phyloP scores from a whole-genome alignment of 1,140 invertebrate species.

The Caerostris darwini region DNA sequence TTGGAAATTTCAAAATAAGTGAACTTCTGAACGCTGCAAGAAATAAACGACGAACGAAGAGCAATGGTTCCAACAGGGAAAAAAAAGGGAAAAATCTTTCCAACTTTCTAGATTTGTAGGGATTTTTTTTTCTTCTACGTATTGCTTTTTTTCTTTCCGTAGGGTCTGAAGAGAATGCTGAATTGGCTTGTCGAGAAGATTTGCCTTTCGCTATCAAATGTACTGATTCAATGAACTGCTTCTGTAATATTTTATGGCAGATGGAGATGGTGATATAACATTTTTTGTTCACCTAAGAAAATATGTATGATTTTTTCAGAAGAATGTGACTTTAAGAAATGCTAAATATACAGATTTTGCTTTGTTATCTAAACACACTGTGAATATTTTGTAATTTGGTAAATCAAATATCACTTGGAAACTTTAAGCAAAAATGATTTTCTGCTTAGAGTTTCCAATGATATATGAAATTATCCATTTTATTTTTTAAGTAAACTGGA shows the following conservation, averaged over 20 bases:
- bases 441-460: too few species aligned
- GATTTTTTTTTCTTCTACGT: background rate
- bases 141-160: background rate
- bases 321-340: too few species aligned
- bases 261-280: too few species aligned
- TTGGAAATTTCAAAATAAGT: background rate
- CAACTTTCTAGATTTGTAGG: background rate
- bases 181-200: slow-evolving; percentile 32
- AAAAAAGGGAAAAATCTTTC: background rate
- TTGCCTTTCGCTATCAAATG: background rate
- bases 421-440: too few species aligned
- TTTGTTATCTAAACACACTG: too few species aligned
- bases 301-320: too few species aligned
- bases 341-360: too few species aligned
- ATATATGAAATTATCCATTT: too few species aligned
- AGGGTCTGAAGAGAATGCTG: background rate
- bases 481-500: too few species aligned
- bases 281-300: too few species aligned
- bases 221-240: background rate
- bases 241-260: background rate
- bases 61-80: background rate
- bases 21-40: background rate
- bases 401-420: too few species aligned
- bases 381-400: too few species aligned
- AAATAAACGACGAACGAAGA: background rate